A percentile compares a stretch with the other conserved stretches of the same genome.
phyloP scores from a whole-genome alignment of 1,140 invertebrate species.

The Euwallacea fornicatus region DNA sequence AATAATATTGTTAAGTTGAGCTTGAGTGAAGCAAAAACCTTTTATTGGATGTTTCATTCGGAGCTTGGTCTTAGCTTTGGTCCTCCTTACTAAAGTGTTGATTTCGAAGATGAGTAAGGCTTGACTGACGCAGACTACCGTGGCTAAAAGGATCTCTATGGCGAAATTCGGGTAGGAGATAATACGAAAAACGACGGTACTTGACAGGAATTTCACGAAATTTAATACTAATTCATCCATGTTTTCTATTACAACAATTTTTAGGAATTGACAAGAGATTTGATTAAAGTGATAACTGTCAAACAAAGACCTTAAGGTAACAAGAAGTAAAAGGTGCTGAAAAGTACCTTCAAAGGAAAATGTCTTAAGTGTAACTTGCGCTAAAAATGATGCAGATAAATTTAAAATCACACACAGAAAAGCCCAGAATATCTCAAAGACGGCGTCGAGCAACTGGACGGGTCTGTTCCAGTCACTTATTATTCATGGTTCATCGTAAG shows the following conservation, averaged over 20 bases:
- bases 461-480: too few species aligned
- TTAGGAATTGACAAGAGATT: neutral
- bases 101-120: slow-evolving; percentile 39
- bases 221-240: slow-evolving; percentile 40
- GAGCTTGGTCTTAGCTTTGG: slow-evolving; percentile 36
- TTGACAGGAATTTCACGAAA: slow-evolving; percentile 38
- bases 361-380: too few species aligned
- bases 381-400: too few species aligned
- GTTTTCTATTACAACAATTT: slow-evolving; percentile 32
- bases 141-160: slow-evolving; percentile 39
- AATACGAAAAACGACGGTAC: slow-evolving; percentile 38
- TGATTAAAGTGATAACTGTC: too few species aligned
- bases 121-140: slow-evolving; percentile 36
- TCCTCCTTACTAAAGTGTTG: slow-evolving; percentile 35
- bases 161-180: slow-evolving; percentile 39
- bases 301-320: too few species aligned
- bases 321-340: too few species aligned
- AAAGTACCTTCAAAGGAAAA: too few species aligned
- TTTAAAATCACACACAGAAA: too few species aligned
- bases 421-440: too few species aligned
- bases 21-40: slow-evolving; percentile 17
- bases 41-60: slow-evolving; percentile 32
- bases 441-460: too few species aligned
- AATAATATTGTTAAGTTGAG: neutral
- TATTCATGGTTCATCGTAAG: too few species aligned